Base-by-base conservation (phyloP, 2,888 invertebrate genomes). In the Troides oblongomaculatus region DNA sequence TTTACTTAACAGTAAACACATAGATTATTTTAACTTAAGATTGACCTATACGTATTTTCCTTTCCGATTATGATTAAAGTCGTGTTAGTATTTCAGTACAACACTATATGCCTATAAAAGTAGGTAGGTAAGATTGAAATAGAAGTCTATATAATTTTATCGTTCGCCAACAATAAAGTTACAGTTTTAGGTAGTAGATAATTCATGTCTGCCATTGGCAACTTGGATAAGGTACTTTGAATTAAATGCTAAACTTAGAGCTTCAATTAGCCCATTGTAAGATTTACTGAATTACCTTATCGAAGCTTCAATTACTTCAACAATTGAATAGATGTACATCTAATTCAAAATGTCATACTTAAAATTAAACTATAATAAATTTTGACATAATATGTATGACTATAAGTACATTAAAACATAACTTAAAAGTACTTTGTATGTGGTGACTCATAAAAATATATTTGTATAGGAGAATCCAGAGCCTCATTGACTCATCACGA, bases 161-260 rank as follows among this genome's bases (percentile, higher is more conserved):
- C 18, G 50, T 57, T 68, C 53, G 53, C 53, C 68, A 64, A 56
- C 43, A 36, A 56, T 18, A 56, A 69, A 61, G 62, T 61, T 69
- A 43, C n/a, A 43, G 64, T 53, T 60, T 66, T 43, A 56, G 60
- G 43, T 43, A 69, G 25, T 23, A 64, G 53, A 61, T 61, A 64
- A 60, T 21, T 60, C 64, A 62, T 64, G 64, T n/a, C 64, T 56
- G 53, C 60, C 25, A 64, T 61, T 43, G 30, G 56, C 69, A 64
- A 60, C 64, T 69, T 56, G 56, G 64, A 64, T 64, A 64, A 64
- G 60, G 56, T 60, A 21, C 21, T 23, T 53, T 53, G 30, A 61
- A 61, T 69, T 64, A 39, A 64, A 64, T 25, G 64, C 64, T 43
- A 64, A 64, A 69, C 57, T 64, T 64, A 56, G 39, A 50, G 18